A percentile compares a stretch with the other conserved stretches of the same genome.
These are phyloP conservation scores for Poeciliopsis gracilis DNA, from an alignment of 2,797 vertebrate genomes.

Conservation along the genomic window DNA sequence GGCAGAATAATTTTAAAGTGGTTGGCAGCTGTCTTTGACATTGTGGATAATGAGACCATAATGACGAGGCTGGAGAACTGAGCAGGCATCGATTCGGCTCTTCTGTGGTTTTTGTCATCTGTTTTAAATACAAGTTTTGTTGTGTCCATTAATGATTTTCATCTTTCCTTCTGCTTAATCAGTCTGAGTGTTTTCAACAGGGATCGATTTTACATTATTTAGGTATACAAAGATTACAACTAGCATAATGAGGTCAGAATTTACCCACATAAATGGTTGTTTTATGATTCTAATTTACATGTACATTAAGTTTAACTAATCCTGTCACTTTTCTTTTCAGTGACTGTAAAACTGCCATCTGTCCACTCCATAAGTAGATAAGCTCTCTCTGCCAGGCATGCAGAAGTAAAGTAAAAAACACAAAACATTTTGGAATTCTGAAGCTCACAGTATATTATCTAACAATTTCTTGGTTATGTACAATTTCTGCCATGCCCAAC, in stretches of 20 bases:
- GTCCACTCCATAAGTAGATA: not conserved
- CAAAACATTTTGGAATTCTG: not conserved
- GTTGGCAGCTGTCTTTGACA: not conserved
- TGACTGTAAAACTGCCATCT: not conserved
- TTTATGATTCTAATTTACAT: not conserved
- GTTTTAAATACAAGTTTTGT: not conserved
- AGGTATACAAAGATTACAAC: not conserved
- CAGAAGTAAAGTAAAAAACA: not conserved
- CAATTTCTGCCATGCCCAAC: not conserved
- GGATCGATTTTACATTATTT: not conserved
- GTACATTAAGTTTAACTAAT: not conserved
- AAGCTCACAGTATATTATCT: not conserved
- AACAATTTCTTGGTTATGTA: not conserved
- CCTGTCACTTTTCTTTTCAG: not conserved
- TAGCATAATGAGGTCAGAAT: not conserved
- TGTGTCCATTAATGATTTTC: not conserved
- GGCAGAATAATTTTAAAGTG: not conserved
- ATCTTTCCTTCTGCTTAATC: not conserved
- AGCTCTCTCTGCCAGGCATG: not conserved
- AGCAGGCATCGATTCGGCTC: not conserved
- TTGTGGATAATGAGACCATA: not conserved
- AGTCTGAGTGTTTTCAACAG: not conserved
- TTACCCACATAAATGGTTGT: not conserved
- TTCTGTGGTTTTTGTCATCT: not conserved
- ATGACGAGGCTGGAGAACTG: not conserved